These are phyloP conservation scores for Stenurella melanura DNA, from an alignment of 2,888 invertebrate species.

Conservation along the genomic window DNA sequence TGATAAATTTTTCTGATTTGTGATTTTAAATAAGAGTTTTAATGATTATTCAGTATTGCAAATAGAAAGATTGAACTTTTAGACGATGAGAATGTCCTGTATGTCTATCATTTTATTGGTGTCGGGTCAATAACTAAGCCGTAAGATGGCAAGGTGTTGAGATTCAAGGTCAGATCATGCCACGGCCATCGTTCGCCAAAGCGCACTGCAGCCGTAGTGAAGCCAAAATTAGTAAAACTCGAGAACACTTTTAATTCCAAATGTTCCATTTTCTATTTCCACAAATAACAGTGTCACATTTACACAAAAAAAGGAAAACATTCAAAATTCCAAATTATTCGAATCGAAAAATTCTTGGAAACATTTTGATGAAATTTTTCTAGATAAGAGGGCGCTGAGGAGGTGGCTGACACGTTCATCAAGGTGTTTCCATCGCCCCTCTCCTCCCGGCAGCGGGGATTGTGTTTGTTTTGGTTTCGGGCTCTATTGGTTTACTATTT, in stretches of 20 bases:
- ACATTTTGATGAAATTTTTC: constrained; percentile 73
- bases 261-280: constrained; percentile 17
- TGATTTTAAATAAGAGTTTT: background rate
- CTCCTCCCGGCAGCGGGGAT: constrained; percentile 70
- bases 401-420: constrained; percentile 73
- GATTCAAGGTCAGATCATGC: constrained; percentile 57
- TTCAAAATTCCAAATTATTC: constrained; percentile 47
- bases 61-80: background rate
- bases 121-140: constrained; percentile 45
- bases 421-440: constrained; percentile 75
- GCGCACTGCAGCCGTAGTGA: constrained; percentile 67
- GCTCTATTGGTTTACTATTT: constrained; percentile 64
- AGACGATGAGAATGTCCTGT: background rate
- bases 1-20: background rate
- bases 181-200: constrained; percentile 59
- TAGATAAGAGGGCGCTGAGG: constrained; percentile 61
- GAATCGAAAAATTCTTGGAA: constrained; percentile 66
- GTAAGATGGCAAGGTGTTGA: constrained; percentile 25
- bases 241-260: constrained; percentile 23
- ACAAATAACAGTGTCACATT: constrained; percentile 30
- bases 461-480: constrained; percentile 70
- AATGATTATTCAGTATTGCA: constrained; percentile 15
- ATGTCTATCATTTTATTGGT: constrained; percentile 31
- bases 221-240: constrained; percentile 61
- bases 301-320: constrained; percentile 31